Evolutionary conservation across 2,113 vertebrate genomes (phyloP).

Genomic region (Rousettus leschenaultii): DNA sequence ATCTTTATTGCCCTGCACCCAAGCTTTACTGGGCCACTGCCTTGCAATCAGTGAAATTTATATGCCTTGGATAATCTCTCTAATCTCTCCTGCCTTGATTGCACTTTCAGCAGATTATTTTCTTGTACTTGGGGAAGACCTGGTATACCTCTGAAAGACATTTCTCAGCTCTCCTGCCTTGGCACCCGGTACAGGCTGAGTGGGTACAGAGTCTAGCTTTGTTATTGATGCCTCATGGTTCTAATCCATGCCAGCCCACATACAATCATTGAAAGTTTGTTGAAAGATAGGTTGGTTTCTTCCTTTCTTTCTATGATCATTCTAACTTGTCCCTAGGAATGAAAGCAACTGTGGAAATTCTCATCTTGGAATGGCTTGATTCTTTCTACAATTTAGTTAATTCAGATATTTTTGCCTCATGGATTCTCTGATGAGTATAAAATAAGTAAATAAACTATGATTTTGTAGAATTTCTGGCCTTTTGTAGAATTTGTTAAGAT

Average conservation of each 20-base stretch:
- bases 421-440: neutral
- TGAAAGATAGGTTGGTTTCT: neutral
- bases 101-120: neutral
- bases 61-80: neutral
- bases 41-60: neutral
- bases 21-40: neutral
- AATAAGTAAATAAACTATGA: neutral
- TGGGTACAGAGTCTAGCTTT: neutral
- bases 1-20: neutral
- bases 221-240: neutral
- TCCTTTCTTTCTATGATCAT: neutral
- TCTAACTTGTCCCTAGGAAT: neutral
- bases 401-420: neutral
- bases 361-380: neutral
- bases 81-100: neutral
- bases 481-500: neutral
- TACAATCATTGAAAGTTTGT: neutral
- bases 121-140: neutral
- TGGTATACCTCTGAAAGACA: neutral
- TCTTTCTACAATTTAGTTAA: neutral
- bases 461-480: neutral
- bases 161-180: neutral
- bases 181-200: neutral
- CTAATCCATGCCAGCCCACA: neutral
- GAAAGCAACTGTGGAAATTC: neutral